A percentile compares a stretch with the other conserved stretches of the same genome.
These are phyloP conservation scores for Zaprionus africanus DNA, from an alignment of 1,140 invertebrate genomes.

Conservation along the genomic window DNA sequence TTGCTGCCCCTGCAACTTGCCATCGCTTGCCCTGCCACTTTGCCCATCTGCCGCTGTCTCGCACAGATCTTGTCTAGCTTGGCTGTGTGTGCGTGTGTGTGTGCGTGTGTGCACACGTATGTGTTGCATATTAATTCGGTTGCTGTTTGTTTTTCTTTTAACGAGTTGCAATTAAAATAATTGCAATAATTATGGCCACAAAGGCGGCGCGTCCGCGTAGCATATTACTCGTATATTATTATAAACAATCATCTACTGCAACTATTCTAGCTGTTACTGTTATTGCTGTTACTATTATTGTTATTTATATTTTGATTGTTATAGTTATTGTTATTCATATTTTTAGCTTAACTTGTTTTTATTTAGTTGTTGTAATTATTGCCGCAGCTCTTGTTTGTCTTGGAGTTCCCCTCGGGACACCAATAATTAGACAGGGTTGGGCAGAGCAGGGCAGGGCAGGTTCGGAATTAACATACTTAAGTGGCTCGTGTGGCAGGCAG, in stretches of 20 bases:
- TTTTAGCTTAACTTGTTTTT: neutral
- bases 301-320: neutral
- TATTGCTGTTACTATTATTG: neutral
- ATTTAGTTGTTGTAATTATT: neutral
- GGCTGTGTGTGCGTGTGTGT: neutral
- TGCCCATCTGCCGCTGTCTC: neutral
- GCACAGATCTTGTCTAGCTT: neutral
- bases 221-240: conserved; percentile 21
- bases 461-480: conserved; percentile 31
- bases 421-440: neutral
- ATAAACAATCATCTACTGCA: conserved; percentile 16
- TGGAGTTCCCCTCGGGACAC: neutral
- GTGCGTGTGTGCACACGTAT: neutral
- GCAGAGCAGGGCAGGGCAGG: neutral
- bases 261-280: neutral
- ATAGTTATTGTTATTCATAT: neutral
- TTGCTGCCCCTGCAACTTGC: neutral
- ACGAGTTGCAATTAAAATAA: conserved; percentile 41
- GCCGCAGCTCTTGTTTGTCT: neutral
- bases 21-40: neutral
- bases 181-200: conserved; percentile 37
- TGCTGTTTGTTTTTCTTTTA: conserved; percentile 12
- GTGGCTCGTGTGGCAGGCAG: conserved; percentile 5
- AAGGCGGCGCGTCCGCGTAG: conserved; percentile 4
- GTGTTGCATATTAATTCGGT: conserved; percentile 12